Conservation (phyloP, 2,797 vertebrate genomes). For the Pseudochirops corinnae region DNA sequence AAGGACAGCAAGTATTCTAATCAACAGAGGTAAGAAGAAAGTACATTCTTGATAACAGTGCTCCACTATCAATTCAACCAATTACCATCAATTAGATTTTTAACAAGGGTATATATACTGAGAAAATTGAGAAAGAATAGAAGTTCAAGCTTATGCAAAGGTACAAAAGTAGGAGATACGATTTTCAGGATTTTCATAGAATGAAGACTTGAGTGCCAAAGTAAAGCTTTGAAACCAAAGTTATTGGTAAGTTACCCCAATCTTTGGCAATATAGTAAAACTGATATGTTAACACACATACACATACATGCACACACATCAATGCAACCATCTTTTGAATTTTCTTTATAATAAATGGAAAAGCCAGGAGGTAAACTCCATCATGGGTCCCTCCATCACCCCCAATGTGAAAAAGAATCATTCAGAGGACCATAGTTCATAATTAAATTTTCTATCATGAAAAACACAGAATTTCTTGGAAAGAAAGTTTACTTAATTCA, state of each 20-base stretch:
- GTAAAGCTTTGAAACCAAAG: not conserved
- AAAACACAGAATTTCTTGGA: constrained; percentile 7
- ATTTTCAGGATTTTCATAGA: not conserved
- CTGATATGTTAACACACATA: not conserved
- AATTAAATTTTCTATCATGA: not conserved
- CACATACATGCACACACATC: not conserved
- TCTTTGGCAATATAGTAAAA: not conserved
- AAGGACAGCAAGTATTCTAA: not conserved
- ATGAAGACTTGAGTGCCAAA: not conserved
- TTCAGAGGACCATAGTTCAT: not conserved
- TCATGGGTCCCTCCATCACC: not conserved
- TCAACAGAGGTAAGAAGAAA: not conserved
- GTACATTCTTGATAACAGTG: not conserved
- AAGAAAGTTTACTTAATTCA: not conserved
- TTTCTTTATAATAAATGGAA: constrained; percentile 35
- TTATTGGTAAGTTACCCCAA: not conserved
- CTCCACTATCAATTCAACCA: not conserved
- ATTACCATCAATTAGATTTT: not conserved
- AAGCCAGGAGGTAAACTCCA: not conserved
- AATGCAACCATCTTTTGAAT: constrained; percentile 1
- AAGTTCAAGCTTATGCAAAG: not conserved
- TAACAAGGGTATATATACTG: not conserved
- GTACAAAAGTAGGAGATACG: not conserved
- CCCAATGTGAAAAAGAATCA: not conserved
- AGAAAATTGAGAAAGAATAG: not conserved